Base-by-base conservation (phyloP, 2,797 vertebrate species). In the Syngnathus rostellatus region DNA sequence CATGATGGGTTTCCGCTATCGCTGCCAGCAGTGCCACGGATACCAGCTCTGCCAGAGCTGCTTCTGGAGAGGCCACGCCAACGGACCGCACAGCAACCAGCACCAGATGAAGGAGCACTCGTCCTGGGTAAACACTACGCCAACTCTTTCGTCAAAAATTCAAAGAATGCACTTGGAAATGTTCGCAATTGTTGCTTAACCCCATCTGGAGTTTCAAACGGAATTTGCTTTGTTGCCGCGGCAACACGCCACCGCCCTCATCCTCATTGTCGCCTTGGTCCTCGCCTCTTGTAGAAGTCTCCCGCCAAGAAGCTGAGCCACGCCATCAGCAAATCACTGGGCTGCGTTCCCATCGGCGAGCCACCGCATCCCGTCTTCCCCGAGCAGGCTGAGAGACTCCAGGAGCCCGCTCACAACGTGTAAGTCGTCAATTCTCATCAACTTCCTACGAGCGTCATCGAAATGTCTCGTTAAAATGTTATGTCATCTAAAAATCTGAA, bases 101-200 rank as follows among this genome's bases (percentile, higher is more conserved):
- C 97, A 99, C 81, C 97, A 99, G 91, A 98, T 99, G 97, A 99
- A 98, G 91, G 97, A 99, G 87, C 96, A 98, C 72, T 98, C 96
- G 1, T 99, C 97, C 0, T 99, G 97, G 96, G 96, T 98, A 38
- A 37, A 14, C 1, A 7, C 25, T 6, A 5, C 6, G 3, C 59
- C 9, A 5, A 58, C 5, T n/a, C 9, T n/a, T n/a, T 19, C 12
- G 48, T 2, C 48, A 5, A 46, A 14, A 46, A 46, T 45, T 2
- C 10, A 12, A 3, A 12, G 9, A 45, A 11, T 12, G 16, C 16
- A 5, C 17, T 50, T 19, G 6, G 17, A 50, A 19, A 50, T 19
- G 6, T 19, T 50, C 17, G 17, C 1, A 3, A 51, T 21, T 21
- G 48, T 21, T 6, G 6, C 1, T 21, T 21, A 9, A 10, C 7